phyloP scores from a whole-genome alignment of 2,113 vertebrate genomes.

The Corapipo altera region DNA sequence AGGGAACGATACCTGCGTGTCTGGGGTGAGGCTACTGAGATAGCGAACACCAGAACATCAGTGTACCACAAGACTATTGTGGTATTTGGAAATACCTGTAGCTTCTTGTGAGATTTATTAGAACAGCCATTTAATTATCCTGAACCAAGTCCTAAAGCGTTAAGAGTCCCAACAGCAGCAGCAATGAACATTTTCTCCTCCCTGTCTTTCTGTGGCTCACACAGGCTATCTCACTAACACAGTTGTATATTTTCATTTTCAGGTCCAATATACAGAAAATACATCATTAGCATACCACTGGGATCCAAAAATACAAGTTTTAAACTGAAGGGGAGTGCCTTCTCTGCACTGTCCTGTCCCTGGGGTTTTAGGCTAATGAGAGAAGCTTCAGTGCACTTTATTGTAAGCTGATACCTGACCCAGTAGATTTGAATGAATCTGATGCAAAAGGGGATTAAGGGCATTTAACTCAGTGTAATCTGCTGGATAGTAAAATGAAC shows the following conservation, averaged over 20 bases:
- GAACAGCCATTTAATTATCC: background rate
- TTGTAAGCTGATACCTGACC: background rate
- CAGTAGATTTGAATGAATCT: background rate
- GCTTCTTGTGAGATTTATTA: background rate
- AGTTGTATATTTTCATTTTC: background rate
- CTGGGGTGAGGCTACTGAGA: background rate
- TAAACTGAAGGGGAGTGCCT: background rate
- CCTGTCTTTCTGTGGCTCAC: background rate
- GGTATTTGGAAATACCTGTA: background rate
- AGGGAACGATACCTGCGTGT: rapidly evolving
- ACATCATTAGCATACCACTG: background rate
- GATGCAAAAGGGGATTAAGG: background rate
- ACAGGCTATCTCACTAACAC: background rate
- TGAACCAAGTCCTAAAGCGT: background rate
- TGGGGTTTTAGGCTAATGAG: background rate
- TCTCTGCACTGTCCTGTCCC: background rate
- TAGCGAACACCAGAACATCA: background rate
- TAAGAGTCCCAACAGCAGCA: background rate
- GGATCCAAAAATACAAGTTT: background rate
- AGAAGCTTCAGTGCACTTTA: background rate
- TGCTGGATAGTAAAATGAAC: background rate
- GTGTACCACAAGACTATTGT: background rate
- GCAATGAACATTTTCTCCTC: background rate
- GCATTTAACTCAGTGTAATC: background rate
- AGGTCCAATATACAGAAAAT: background rate